These are phyloP conservation scores for Epinephelus fuscoguttatus DNA, from an alignment of 2,113 vertebrate species.

Conservation along the genomic window DNA sequence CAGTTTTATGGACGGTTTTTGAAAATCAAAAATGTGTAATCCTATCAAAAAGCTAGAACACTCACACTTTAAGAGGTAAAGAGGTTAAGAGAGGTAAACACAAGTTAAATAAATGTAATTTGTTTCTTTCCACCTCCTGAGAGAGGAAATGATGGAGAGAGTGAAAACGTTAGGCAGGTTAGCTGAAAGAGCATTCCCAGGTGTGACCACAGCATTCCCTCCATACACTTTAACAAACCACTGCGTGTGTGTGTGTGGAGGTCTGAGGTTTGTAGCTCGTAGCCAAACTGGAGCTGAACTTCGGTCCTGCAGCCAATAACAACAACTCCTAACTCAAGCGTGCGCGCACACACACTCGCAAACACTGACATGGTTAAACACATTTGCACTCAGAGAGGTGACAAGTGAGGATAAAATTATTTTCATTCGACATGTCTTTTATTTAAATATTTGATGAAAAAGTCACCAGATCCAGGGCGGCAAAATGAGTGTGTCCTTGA, in stretches of 20 bases:
- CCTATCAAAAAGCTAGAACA: background rate
- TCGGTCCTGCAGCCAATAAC: slow-evolving; percentile 60
- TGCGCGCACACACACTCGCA: slow-evolving; percentile 26
- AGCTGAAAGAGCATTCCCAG: slow-evolving; percentile 77
- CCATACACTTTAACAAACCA: slow-evolving; percentile 74
- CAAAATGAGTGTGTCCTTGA: slow-evolving; percentile 36
- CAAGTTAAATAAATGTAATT: slow-evolving; percentile 44
- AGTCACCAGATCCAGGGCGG: slow-evolving; percentile 31
- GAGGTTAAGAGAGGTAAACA: slow-evolving; percentile 27
- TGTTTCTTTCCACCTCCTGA: slow-evolving; percentile 48
- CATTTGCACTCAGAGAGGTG: slow-evolving; percentile 66
- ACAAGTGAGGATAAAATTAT: slow-evolving; percentile 61
- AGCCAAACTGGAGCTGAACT: slow-evolving; percentile 72
- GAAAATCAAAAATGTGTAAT: background rate
- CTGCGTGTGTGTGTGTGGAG: slow-evolving; percentile 26
- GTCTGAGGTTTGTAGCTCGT: slow-evolving; percentile 57
- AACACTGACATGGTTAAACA: slow-evolving; percentile 59
- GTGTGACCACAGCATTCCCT: slow-evolving; percentile 80
- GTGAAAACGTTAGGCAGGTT: slow-evolving; percentile 67
- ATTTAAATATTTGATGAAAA: slow-evolving; percentile 28
- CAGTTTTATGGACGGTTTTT: background rate
- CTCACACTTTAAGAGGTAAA: background rate
- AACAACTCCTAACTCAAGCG: slow-evolving; percentile 58
- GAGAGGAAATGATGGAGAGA: slow-evolving; percentile 55
- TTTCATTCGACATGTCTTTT: slow-evolving; percentile 33